These are phyloP conservation scores for Pachymerium ferrugineum DNA, from an alignment of 2,888 invertebrate genomes.

Conservation along the genomic window DNA sequence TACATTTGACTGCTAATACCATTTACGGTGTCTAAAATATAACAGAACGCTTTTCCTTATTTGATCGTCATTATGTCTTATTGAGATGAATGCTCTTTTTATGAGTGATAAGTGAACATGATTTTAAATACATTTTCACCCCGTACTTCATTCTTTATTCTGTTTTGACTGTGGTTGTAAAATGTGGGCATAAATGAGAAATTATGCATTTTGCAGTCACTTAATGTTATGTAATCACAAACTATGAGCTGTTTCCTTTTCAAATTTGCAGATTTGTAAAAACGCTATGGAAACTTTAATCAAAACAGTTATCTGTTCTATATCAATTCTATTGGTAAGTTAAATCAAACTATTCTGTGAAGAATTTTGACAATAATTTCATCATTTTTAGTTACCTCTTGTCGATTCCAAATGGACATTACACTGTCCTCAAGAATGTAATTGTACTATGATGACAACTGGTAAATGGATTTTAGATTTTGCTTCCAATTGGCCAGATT, in stretches of 20 bases:
- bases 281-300: neutral
- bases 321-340: neutral
- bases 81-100: no score
- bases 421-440: neutral
- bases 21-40: no score
- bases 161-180: no score
- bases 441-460: neutral
- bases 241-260: neutral
- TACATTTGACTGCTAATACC: no score
- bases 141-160: no score
- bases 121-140: no score
- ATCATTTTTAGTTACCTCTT: neutral
- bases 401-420: neutral
- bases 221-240: neutral
- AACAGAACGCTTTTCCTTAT: no score
- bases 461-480: neutral
- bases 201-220: no score
- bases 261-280: neutral
- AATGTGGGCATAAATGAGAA: no score
- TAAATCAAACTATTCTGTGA: neutral
- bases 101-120: no score
- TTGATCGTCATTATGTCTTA: no score
- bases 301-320: neutral
- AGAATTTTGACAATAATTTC: neutral
- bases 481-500: neutral